Evolutionary conservation across 2,797 vertebrate genomes (phyloP).

Genomic region (Zalophus californianus): DNA sequence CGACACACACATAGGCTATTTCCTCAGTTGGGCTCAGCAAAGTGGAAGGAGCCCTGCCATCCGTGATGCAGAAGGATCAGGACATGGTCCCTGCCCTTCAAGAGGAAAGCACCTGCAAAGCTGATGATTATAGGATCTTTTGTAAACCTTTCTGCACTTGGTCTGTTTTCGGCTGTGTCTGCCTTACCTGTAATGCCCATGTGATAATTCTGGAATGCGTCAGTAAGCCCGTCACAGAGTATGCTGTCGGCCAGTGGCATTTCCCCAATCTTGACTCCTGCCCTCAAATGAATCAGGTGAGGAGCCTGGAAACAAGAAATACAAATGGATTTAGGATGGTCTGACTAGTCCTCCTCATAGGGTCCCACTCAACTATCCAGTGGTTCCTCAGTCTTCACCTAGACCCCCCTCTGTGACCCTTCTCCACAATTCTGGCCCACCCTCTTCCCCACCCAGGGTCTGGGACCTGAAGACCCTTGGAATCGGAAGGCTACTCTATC

Average conservation of each 20-base stretch:
- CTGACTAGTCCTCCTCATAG: background rate
- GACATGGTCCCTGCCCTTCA: background rate
- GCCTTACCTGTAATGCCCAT: constrained; percentile 97
- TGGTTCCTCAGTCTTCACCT: background rate
- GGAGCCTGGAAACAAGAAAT: constrained; percentile 87
- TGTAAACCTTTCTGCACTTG: background rate
- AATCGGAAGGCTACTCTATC: background rate
- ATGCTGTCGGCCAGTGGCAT: constrained; percentile 92
- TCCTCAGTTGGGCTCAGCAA: background rate
- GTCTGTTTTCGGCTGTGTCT: accelerated
- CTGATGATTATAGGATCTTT: background rate
- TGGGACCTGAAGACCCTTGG: background rate
- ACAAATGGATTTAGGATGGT: background rate
- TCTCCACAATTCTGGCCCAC: background rate
- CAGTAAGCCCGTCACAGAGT: constrained; percentile 94
- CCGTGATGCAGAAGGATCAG: background rate
- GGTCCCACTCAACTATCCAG: background rate
- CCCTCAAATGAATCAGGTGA: constrained; percentile 94
- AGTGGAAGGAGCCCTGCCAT: background rate
- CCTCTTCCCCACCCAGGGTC: background rate
- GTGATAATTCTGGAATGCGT: constrained; percentile 95
- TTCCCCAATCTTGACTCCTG: constrained; percentile 94
- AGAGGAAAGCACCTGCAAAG: background rate
- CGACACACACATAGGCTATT: background rate
- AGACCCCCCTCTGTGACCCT: too few relatives aligned